Base-by-base conservation (phyloP, 2,797 vertebrate species). In the Scomberomorus guttatus region DNA sequence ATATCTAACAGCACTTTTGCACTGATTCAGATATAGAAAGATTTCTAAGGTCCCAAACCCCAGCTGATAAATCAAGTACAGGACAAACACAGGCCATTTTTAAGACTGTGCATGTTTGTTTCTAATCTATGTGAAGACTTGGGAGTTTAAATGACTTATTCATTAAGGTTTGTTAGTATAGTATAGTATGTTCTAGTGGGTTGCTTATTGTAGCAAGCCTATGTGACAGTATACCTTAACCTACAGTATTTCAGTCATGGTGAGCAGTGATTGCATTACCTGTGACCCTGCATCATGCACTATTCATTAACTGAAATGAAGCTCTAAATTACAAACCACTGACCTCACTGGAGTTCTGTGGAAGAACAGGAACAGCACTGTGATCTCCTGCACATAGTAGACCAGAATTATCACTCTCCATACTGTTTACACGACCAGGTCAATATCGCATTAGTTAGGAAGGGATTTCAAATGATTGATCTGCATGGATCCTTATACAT, bases 241-340 rank as follows among this genome's bases (percentile, higher is more conserved):
- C 42, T 20, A 18, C 20, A 48, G 18, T 17, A 0, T 39, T 37
- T 50, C 42, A 48, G 42, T 22, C 39, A 51, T 25, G 13, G 44
- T 37, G 29, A 56, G 50, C 39, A 15, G 9, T 51, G 50, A 74
- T 68, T 62, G 22, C 27, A 54, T 61, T 61, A 60, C 54, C 22
- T 14, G 60, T 64, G 61, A 15, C 46, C 15, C 18, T 24, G 17
- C 46, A n/a, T 69, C 65, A 68, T n/a, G 52, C 22, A 24, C 29
- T 48, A 6, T 39, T 57, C 50, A 29, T 56, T 29, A 29, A 56
- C 12, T 6, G 17, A 54, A 62, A 32, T 61, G 9, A 39, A 8
- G 11, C 24, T 44, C 14, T 54, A n/a, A 52, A 52, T 20, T 50
- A 50, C 4, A n/a, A 12, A 24, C 25, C 51, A 42, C 13, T 42